phyloP scores from a whole-genome alignment of 2,797 vertebrate genomes.

The Xiphorhynchus erythropygius region DNA sequence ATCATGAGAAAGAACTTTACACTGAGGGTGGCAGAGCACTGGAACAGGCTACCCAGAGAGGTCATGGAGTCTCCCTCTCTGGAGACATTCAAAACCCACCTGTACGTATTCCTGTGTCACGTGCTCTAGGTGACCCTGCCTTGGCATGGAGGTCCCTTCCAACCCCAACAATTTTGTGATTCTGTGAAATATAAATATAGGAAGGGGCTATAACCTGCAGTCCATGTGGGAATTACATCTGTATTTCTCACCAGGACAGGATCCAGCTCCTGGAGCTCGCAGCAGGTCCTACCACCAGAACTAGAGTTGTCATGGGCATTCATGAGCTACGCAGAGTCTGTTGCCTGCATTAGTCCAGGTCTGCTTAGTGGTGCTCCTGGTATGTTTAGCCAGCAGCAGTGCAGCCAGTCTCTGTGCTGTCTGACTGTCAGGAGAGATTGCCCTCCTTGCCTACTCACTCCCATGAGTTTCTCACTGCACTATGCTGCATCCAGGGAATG shows the following conservation, averaged over 20 bases:
- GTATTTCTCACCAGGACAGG: not conserved
- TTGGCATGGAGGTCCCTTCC: not conserved
- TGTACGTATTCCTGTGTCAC: not conserved
- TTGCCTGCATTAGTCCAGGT: not conserved
- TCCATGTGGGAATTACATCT: not conserved
- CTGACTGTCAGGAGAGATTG: not conserved
- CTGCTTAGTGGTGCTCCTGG: fast-evolving
- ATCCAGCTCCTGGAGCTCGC: not conserved
- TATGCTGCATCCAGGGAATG: not conserved
- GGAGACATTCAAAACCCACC: not conserved
- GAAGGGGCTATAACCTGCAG: not conserved
- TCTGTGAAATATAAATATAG: not conserved
- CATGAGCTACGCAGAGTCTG: not conserved
- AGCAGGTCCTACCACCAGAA: not conserved
- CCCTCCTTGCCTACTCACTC: not conserved
- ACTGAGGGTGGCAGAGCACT: not conserved
- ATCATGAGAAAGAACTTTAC: not conserved
- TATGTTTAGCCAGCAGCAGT: not conserved
- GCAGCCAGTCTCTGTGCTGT: not conserved
- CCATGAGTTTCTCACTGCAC: not conserved
- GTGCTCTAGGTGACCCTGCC: not conserved
- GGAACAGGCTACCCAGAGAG: not conserved
- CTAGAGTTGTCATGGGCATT: not conserved
- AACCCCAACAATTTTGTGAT: not conserved
- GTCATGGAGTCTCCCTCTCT: not conserved